These are phyloP conservation scores for Colletes collaris DNA, from an alignment of 2,888 invertebrate species.

Conservation along the genomic window DNA sequence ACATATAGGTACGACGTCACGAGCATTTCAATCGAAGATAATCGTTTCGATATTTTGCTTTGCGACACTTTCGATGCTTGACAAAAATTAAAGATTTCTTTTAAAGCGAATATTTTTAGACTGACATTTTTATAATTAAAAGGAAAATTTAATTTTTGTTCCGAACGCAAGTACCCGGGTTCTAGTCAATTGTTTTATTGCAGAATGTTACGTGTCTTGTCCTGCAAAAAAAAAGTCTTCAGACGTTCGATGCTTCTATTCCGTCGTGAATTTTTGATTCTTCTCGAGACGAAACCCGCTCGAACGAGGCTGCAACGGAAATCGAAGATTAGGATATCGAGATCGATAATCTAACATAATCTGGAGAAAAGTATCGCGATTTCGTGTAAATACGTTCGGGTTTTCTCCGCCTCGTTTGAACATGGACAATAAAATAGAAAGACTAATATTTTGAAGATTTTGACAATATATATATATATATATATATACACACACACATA, in stretches of 20 bases:
- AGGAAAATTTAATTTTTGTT: no score
- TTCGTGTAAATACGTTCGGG: conserved; percentile 22
- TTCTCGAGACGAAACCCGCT: neutral
- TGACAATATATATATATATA: conserved; percentile 38
- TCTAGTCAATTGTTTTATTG: neutral
- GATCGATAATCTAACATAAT: neutral
- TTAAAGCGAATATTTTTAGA: no score
- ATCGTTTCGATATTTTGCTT: no score
- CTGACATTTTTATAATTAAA: no score
- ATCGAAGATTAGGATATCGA: neutral
- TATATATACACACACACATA: no score
- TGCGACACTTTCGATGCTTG: no score
- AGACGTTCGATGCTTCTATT: neutral
- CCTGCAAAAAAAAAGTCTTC: no score
- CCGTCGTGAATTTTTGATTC: neutral
- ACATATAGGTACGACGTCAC: no score
- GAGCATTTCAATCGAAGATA: no score
- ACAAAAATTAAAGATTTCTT: no score
- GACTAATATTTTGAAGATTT: conserved; percentile 68
- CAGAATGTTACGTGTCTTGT: no score
- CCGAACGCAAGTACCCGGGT: no score
- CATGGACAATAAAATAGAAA: conserved; percentile 68
- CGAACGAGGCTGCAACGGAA: neutral
- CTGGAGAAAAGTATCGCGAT: neutral
- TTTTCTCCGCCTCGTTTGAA: conserved; percentile 52